These are phyloP conservation scores for Orussus abietinus DNA, from an alignment of 1,140 invertebrate species.

Conservation along the genomic window DNA sequence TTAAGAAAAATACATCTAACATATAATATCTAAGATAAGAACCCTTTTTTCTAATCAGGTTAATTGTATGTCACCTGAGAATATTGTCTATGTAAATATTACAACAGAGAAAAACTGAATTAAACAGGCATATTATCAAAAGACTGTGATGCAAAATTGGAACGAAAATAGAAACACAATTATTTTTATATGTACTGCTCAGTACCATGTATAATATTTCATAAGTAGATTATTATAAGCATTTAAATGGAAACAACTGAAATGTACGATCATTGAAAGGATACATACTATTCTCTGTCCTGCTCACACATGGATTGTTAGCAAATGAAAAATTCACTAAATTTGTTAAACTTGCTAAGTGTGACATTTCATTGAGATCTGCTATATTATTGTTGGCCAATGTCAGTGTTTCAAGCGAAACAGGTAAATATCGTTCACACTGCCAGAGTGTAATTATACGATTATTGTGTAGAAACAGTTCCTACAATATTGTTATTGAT, in stretches of 20 bases:
- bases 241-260: conserved; percentile 5
- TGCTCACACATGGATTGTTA: conserved; percentile 80
- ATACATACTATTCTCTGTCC: conserved; percentile 68
- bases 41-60: conserved; percentile 1
- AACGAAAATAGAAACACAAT: conserved; percentile 8
- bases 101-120: conserved; percentile 1
- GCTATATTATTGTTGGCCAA: conserved; percentile 80
- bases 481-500: conserved; percentile 67
- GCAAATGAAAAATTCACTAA: conserved; percentile 78
- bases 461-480: conserved; percentile 82
- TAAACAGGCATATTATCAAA: conserved; percentile 25
- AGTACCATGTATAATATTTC: too few species aligned
- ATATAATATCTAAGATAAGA: conserved; percentile 15
- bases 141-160: conserved; percentile 15
- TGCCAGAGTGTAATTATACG: conserved; percentile 75
- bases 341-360: conserved; percentile 69
- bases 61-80: too few species aligned
- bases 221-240: too few species aligned
- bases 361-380: conserved; percentile 84
- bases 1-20: conserved; percentile 46
- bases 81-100: too few species aligned
- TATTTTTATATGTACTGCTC: background rate
- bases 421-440: conserved; percentile 78
- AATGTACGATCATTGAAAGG: conserved; percentile 59
- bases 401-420: conserved; percentile 69